Conservation (phyloP, 2,797 vertebrate genomes). For the Falco concolor region DNA sequence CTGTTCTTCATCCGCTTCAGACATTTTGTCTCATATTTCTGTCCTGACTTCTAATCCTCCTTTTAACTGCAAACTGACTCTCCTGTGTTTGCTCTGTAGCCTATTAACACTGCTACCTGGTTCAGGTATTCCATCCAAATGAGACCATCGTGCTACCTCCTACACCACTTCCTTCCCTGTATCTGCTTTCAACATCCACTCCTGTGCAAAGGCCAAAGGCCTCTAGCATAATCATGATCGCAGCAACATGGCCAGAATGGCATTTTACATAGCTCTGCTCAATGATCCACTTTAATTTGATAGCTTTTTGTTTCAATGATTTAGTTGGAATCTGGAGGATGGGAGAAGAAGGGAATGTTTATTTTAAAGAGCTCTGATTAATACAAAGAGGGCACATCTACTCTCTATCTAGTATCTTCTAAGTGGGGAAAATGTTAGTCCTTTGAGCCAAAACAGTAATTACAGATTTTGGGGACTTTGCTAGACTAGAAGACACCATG, state of each 20-base stretch:
- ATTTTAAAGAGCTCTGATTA: neutral
- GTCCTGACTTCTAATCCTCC: neutral
- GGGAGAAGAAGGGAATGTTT: neutral
- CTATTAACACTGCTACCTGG: neutral
- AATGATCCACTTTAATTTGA: neutral
- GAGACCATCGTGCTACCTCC: neutral
- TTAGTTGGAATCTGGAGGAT: neutral
- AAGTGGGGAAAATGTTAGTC: neutral
- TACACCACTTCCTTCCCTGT: neutral
- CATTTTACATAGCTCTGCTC: neutral
- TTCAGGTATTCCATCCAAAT: neutral
- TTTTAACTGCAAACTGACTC: neutral
- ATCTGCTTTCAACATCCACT: neutral
- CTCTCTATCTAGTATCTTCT: neutral
- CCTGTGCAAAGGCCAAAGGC: neutral
- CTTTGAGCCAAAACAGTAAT: neutral
- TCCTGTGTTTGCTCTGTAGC: neutral
- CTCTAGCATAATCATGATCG: neutral
- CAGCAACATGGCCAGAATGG: neutral
- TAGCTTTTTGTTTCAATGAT: neutral
- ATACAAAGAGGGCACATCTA: neutral
- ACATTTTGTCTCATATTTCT: neutral
- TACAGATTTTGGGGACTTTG: neutral
- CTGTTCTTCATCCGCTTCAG: accelerated
- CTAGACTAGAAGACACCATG: neutral